These are phyloP conservation scores for Stenchaetothrips biformis DNA, from an alignment of 2,888 invertebrate genomes.

Conservation along the genomic window DNA sequence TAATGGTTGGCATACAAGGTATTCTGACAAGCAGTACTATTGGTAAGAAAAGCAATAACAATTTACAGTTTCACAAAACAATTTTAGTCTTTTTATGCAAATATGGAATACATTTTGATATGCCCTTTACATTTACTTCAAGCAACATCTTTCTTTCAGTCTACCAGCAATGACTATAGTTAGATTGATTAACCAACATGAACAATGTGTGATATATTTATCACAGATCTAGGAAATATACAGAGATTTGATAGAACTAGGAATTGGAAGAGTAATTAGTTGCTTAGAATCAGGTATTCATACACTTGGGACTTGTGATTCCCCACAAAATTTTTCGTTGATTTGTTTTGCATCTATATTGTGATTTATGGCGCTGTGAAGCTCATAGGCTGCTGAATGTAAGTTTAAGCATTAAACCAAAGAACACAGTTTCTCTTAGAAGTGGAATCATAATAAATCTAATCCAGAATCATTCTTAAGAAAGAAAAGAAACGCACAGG, in stretches of 20 bases:
- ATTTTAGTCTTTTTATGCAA: conserved; percentile 6
- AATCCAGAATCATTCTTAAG: too few species aligned
- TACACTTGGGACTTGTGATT: neutral
- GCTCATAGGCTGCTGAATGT: too few species aligned
- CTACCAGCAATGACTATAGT: neutral
- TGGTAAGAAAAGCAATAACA: neutral
- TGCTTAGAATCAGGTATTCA: neutral
- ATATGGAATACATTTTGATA: conserved; percentile 24
- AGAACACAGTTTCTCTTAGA: too few species aligned
- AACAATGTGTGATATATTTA: neutral
- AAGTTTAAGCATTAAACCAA: too few species aligned
- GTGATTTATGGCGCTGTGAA: too few species aligned
- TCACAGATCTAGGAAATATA: neutral
- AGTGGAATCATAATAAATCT: too few species aligned
- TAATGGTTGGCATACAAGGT: neutral
- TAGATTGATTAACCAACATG: neutral
- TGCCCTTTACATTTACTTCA: neutral
- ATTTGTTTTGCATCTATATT: too few species aligned
- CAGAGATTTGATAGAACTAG: neutral
- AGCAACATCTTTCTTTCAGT: neutral
- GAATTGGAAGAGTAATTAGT: neutral
- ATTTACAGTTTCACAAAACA: neutral
- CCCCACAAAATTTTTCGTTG: too few species aligned
- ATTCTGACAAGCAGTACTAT: neutral
- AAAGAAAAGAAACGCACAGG: too few species aligned